Evolutionary conservation across 1,140 invertebrate genomes (phyloP).

Genomic region (Pygmarrhopalites habei): DNA sequence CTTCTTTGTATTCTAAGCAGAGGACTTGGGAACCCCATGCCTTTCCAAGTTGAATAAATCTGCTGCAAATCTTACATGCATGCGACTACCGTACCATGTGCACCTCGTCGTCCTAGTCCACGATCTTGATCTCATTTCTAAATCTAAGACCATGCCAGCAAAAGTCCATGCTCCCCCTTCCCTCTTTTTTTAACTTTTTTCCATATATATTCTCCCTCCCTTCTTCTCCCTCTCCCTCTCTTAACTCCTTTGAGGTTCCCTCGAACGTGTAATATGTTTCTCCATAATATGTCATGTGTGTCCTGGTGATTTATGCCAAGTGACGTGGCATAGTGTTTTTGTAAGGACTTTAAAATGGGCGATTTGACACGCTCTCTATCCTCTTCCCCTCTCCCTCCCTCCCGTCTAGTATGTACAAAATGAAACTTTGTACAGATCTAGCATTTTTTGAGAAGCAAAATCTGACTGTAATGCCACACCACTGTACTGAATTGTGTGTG

Average conservation of each 20-base stretch:
- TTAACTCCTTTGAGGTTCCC: background rate
- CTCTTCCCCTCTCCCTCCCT: no score
- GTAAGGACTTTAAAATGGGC: background rate
- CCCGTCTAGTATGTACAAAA: no score
- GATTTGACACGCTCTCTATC: conserved; percentile 1
- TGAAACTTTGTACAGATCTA: no score
- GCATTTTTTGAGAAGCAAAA: no score
- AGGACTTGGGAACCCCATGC: conserved; percentile 17
- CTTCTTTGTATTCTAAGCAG: conserved; percentile 25
- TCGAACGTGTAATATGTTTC: background rate
- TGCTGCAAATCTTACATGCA: conserved; percentile 32
- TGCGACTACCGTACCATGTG: conserved; percentile 11
- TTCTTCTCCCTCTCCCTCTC: background rate
- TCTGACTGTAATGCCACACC: no score
- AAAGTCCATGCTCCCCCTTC: conserved; percentile 8
- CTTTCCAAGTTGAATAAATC: conserved; percentile 33
- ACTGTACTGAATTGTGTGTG: no score
- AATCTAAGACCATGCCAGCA: conserved; percentile 1
- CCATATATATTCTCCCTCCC: background rate
- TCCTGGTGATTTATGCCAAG: conserved; percentile 1
- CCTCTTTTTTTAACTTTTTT: background rate
- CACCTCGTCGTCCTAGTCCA: background rate
- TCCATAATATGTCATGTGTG: no score
- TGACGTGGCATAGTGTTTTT: background rate
- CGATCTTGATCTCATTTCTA: conserved; percentile 22